These are phyloP conservation scores for Acanthochromis polyacanthus DNA, from an alignment of 2,113 vertebrate species.

Conservation along the genomic window DNA sequence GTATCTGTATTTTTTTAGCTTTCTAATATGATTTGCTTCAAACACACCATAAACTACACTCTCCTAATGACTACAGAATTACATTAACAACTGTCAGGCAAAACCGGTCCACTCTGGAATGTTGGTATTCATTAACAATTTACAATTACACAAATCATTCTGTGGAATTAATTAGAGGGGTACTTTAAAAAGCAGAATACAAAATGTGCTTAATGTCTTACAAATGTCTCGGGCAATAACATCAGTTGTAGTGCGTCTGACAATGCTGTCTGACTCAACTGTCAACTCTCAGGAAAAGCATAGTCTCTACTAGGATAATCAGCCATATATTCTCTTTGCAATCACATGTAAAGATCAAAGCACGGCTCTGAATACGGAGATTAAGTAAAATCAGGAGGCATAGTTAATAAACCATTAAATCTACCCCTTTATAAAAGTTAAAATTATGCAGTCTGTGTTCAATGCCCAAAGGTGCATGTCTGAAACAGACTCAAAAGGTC, in stretches of 20 bases:
- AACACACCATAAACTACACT: background rate
- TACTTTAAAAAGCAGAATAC: background rate
- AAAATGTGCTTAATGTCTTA: background rate
- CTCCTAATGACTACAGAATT: background rate
- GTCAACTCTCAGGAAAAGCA: background rate
- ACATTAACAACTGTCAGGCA: background rate
- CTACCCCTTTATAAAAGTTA: conserved; percentile 4
- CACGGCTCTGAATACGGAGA: background rate
- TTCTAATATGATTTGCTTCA: background rate
- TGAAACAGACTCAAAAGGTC: conserved; percentile 25
- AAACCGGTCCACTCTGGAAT: conserved; percentile 6
- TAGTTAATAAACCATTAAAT: conserved; percentile 18
- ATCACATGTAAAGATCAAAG: conserved; percentile 14
- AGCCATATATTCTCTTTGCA: conserved; percentile 11
- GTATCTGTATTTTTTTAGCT: background rate
- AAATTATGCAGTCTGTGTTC: conserved; percentile 11
- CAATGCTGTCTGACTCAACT: background rate
- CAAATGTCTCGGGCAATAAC: background rate
- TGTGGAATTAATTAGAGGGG: background rate
- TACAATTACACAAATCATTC: background rate
- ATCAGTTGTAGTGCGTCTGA: background rate
- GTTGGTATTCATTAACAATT: background rate
- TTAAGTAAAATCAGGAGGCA: background rate
- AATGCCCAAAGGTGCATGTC: conserved; percentile 4
- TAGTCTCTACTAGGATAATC: conserved; percentile 2